Evolutionary conservation across 2,797 vertebrate genomes (phyloP), one percentile per base, ranked within the genome.

Genomic region (Sebastes hubbsi): DNA sequence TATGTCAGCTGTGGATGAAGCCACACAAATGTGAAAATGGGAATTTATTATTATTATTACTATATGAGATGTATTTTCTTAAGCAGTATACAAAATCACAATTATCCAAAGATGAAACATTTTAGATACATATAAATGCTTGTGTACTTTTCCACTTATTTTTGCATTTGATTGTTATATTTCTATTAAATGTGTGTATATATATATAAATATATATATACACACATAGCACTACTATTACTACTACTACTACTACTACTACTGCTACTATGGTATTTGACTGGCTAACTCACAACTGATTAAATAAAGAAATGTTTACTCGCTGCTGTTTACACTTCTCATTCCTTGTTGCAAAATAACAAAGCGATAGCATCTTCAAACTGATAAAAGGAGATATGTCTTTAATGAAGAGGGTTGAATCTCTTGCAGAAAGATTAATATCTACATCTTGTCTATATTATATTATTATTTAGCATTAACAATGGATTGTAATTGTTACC

Each of bases 281-380:
- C 9, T 4, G 1, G 3, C 9, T 27, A 60, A 54, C 12, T 62
- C 55, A 34, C 56, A 42, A 38, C 12, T 63, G 13, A 1, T 62
- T 69, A 16, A 86, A 82, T 80, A 86, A 88, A 89, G 6, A 20
- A 62, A 49, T 52, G 8, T 58, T 54, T 55, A 49, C 58, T 10
- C 29, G 0, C 46, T 29, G 16, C n/a, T 77, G 58, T 54, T 77
- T 42, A 49, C 4, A 24, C 2, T 25, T 59, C 8, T 60, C 20
- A 42, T 62, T 46, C 2, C 4, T 77, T 80, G 63, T 52, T 59
- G 4, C 1, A 25, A 63, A 59, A 49, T 46, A 55, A 49, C 5
- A 55, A 24, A 54, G 2, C 20, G 1, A n/a, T 24, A 4, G 24
- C 4, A 34, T 46, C 11, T 24, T 22, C 8, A 63, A 46, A 58